These are phyloP conservation scores for Anthophora plumipes DNA, from an alignment of 2,888 invertebrate genomes.

Conservation along the genomic window DNA sequence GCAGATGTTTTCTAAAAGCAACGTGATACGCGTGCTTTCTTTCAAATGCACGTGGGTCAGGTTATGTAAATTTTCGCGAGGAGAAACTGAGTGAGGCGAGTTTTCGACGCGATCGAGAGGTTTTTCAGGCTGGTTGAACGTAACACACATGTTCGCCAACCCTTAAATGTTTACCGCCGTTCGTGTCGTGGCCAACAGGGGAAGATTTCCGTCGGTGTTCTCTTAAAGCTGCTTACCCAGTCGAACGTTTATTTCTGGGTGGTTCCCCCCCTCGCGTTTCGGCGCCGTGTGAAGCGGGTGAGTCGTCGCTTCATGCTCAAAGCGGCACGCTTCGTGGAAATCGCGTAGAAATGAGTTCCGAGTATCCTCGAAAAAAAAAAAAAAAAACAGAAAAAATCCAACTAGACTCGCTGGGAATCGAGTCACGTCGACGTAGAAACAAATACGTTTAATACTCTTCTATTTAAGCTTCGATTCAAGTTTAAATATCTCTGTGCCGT, in stretches of 20 bases:
- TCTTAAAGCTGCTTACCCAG: constrained; percentile 16
- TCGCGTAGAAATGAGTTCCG: constrained; percentile 33
- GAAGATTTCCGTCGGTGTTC: constrained; percentile 45
- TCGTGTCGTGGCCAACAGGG: constrained; percentile 17
- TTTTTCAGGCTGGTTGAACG: neutral
- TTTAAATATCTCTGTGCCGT: no score
- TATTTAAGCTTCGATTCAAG: no score
- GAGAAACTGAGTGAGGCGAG: constrained; percentile 16
- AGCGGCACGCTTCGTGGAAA: constrained; percentile 41
- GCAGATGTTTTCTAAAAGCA: constrained; percentile 5
- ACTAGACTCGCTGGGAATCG: neutral
- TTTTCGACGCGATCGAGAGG: constrained; percentile 14
- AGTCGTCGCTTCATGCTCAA: constrained; percentile 18
- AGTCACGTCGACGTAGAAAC: neutral
- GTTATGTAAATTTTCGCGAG: constrained; percentile 37
- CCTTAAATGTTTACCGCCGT: constrained; percentile 54
- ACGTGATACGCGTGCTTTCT: no score
- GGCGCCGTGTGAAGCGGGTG: constrained; percentile 33
- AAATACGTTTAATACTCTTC: no score
- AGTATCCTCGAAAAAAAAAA: constrained; percentile 2
- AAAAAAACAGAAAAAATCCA: no score
- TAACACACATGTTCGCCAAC: constrained; percentile 68
- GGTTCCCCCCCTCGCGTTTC: constrained; percentile 33
- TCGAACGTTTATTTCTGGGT: constrained; percentile 66
- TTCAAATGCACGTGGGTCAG: no score